Base-by-base conservation (phyloP, 2,113 vertebrate genomes). In the Poeciliopsis retropinna region DNA sequence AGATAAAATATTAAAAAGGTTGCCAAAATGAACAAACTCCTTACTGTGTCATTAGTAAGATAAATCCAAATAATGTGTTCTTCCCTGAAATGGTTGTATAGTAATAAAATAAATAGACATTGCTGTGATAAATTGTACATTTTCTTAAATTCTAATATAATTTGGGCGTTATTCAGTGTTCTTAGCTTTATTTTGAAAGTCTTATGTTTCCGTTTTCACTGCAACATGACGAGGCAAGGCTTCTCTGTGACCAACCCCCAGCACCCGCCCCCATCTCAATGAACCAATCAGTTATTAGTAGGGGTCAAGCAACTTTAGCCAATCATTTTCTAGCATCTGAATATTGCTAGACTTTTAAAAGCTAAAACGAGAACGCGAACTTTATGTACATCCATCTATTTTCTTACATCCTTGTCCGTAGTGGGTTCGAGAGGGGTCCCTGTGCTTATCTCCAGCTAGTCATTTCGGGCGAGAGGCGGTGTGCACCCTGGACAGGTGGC, bases 231-330 rank as follows among this genome's bases (percentile, higher is more conserved):
- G 51, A 17, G 13, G 2, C 32, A 39, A 7, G 4, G 2, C 32
- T 4, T 3, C 27, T 29, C 27, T 29, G 78, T 37, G 79, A 13
- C 2, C 2, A 3, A 5, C 22, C 3, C 7, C 51, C 5, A 17
- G 37, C 15, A 15, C 44, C 41, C 15, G 14, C 15, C 44, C 41
- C 44, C n/a, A 39, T 63, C 3, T 28, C 34, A 19, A 15, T 60
- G 37, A 72, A 29, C 89, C 85, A 89, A 90, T 89, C 83, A 60
- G 13, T 27, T 3, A 63, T 62, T 27, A 9, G 19, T 1, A 34
- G 25, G 1, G 25, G 54, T 60, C 7, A 30, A 10, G 2, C 1
- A 11, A 39, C 29, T 31, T 19, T 3, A 82, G 22, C 87, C 89
- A 89, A 84, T 90, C 1, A 75, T 25, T 12, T 73, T n/a, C 19